A percentile compares a stretch with the other conserved stretches of the same genome.
These are phyloP conservation scores for Porites evermanni DNA, from an alignment of 92 coral and sea anemone species.

Conservation along the genomic window DNA sequence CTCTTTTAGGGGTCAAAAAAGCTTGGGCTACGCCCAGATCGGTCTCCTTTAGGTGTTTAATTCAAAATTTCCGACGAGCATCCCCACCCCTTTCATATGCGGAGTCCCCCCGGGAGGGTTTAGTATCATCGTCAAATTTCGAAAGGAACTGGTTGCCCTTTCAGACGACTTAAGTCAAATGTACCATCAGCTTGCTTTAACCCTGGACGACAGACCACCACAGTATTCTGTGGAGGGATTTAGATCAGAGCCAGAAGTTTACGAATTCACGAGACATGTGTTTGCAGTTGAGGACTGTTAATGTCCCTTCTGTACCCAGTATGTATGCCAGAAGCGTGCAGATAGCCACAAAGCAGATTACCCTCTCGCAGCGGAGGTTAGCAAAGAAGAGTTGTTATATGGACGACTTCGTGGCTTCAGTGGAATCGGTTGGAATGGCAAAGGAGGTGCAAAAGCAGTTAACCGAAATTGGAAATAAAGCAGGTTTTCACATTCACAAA, in stretches of 20 bases:
- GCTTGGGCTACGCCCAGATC: no score
- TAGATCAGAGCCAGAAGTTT: slow-evolving; percentile 18
- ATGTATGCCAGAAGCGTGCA: no score
- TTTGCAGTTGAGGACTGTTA: slow-evolving; percentile 38
- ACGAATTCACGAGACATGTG: no score
- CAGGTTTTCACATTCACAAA: slow-evolving; percentile 69
- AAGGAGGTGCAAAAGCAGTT: slow-evolving; percentile 59
- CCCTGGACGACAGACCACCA: slow-evolving; percentile 52
- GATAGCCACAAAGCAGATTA: slow-evolving; percentile 14
- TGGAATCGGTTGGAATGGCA: neutral
- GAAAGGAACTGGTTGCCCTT: neutral
- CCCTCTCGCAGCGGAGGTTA: slow-evolving; percentile 54
- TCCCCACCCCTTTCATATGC: no score
- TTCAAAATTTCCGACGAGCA: no score
- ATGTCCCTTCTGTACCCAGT: slow-evolving; percentile 64
- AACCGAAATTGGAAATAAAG: slow-evolving; percentile 59
- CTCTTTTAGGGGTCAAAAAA: no score
- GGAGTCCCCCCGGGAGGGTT: neutral
- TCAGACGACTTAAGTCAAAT: slow-evolving; percentile 53
- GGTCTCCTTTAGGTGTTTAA: no score
- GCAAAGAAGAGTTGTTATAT: slow-evolving; percentile 62
- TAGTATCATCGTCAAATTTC: slow-evolving; percentile 9
- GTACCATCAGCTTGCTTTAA: slow-evolving; percentile 49
- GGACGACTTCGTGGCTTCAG: slow-evolving; percentile 72
- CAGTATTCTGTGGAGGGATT: slow-evolving; percentile 51